Conservation (phyloP, 2,888 invertebrate species). For the Gymnoscelis rufifasciata region DNA sequence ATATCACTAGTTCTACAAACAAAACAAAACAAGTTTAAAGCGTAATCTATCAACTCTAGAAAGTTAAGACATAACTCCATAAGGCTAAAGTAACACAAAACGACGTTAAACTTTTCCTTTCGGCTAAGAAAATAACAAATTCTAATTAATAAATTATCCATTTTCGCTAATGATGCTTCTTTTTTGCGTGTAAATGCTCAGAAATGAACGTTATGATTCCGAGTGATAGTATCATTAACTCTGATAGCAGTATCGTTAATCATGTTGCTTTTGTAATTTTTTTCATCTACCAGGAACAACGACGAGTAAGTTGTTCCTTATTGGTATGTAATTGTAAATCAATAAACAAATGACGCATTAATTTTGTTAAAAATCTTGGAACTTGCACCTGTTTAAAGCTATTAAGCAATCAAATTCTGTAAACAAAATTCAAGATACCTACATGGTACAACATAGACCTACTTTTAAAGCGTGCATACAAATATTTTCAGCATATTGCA, state of each 20-base stretch:
- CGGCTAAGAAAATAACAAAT: too few relatives aligned
- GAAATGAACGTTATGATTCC: conserved; percentile 21
- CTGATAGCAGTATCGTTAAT: conserved; percentile 42
- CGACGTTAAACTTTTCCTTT: too few relatives aligned
- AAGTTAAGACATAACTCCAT: too few relatives aligned
- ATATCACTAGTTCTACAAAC: too few relatives aligned
- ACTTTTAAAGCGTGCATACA: too few relatives aligned
- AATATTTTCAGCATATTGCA: conserved; percentile 19
- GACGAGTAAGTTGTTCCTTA: conserved; percentile 42
- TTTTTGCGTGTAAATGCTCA: conserved; percentile 16
- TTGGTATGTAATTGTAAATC: conserved; percentile 47
- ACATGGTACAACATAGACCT: too few relatives aligned
- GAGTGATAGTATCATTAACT: conserved; percentile 23
- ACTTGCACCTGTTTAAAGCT: neutral
- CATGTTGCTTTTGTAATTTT: conserved; percentile 45
- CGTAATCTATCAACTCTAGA: too few relatives aligned
- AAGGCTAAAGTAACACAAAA: too few relatives aligned
- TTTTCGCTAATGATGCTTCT: conserved; percentile 12
- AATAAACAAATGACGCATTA: neutral
- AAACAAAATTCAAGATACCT: too few relatives aligned
- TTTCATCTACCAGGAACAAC: conserved; percentile 35
- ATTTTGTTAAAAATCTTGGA: neutral
- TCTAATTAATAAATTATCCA: too few relatives aligned
- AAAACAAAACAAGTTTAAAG: too few relatives aligned
- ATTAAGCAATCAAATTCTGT: neutral